Percentiles rank a stretch among this genome's conserved stretches.
These are phyloP conservation scores for Dicranocentrus wangi DNA, from an alignment of 2,888 invertebrate species.

Conservation along the genomic window DNA sequence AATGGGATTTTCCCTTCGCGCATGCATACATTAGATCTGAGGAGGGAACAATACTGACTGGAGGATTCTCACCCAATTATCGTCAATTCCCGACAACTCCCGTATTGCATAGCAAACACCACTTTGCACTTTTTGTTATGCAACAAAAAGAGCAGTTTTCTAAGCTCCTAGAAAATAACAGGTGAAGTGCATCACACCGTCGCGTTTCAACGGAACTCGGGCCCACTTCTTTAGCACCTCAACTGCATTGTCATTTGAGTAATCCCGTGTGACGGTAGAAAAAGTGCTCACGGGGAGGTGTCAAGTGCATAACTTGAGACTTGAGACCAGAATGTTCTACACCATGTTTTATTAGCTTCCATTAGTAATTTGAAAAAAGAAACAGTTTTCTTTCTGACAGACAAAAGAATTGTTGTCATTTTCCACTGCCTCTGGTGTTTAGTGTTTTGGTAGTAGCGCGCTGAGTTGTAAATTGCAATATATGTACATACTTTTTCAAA, in stretches of 20 bases:
- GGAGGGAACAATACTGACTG: no score
- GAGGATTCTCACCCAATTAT: no score
- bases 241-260: background rate
- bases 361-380: slow-evolving; percentile 2
- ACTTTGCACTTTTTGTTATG: no score
- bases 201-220: background rate
- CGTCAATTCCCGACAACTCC: no score
- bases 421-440: background rate
- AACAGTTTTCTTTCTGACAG: background rate
- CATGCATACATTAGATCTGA: no score
- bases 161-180: no score
- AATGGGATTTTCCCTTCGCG: no score
- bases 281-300: background rate
- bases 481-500: no score
- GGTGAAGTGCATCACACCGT: no score
- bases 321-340: background rate
- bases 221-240: background rate
- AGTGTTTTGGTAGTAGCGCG: background rate
- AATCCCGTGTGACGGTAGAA: background rate
- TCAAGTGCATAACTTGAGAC: slow-evolving; percentile 14
- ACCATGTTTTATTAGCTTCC: background rate
- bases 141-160: no score
- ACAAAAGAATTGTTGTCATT: background rate
- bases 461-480: background rate
- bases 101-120: no score